Percentiles rank a stretch among this genome's conserved stretches.
phyloP scores from a whole-genome alignment of 2,797 vertebrate species.

The Hoplostethus mediterraneus region DNA sequence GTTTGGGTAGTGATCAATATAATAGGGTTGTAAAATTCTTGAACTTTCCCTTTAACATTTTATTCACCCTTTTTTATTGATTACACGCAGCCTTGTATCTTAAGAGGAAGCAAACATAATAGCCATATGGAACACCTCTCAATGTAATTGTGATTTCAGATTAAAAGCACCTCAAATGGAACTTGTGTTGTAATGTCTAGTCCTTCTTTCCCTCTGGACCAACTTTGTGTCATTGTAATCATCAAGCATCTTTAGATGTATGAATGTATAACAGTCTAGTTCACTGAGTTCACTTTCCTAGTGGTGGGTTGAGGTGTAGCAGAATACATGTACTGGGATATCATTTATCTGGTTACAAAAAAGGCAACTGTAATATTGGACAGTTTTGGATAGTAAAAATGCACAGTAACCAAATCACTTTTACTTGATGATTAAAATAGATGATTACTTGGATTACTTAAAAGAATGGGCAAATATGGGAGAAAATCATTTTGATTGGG shows the following conservation, averaged over 20 bases:
- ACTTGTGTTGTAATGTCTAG: background rate
- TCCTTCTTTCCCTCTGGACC: constrained; percentile 1
- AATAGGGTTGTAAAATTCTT: background rate
- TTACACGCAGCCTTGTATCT: background rate
- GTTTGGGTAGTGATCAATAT: background rate
- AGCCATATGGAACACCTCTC: background rate
- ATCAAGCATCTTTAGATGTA: background rate
- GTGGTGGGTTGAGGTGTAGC: background rate
- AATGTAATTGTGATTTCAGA: background rate
- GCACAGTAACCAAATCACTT: background rate
- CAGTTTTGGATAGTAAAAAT: background rate
- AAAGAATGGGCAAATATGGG: background rate
- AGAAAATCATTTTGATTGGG: no score
- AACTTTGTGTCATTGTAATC: background rate
- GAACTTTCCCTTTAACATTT: background rate
- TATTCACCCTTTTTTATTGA: background rate
- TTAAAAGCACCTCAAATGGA: constrained; percentile 20
- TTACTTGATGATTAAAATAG: background rate
- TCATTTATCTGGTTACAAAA: background rate
- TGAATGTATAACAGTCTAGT: background rate
- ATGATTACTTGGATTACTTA: background rate
- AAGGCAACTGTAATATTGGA: background rate
- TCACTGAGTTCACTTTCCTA: background rate
- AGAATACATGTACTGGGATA: background rate
- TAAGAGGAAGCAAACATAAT: background rate